Conservation (phyloP, 2,797 vertebrate species). For the Salarias fasciatus region DNA sequence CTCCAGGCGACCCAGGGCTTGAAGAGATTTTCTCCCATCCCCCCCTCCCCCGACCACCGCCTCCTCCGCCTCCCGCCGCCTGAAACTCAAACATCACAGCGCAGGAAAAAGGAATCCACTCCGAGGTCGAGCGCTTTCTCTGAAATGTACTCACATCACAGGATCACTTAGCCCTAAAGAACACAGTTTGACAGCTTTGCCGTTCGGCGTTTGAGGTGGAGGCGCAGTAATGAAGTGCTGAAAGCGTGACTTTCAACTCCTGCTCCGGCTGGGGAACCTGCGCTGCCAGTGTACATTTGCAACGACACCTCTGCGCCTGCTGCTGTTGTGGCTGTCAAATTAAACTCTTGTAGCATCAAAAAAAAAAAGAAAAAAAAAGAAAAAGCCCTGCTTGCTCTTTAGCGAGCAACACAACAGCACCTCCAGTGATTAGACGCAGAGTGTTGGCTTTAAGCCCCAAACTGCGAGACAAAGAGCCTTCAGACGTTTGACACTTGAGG, state of each 20-base stretch:
- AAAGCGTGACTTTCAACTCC: slow-evolving; percentile 30
- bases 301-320: slow-evolving; percentile 10
- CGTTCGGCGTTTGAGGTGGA: slow-evolving; percentile 24
- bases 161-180: slow-evolving; percentile 27
- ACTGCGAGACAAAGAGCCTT: slow-evolving; percentile 29
- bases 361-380: slow-evolving; percentile 9
- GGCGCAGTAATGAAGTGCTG: slow-evolving; percentile 43
- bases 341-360: slow-evolving; percentile 10
- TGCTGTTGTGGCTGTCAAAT: slow-evolving; percentile 27
- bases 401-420: too few species aligned
- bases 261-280: slow-evolving; percentile 10
- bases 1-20: slow-evolving; percentile 51
- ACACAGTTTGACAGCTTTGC: slow-evolving; percentile 43
- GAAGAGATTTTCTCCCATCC: slow-evolving; percentile 1
- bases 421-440: too few species aligned
- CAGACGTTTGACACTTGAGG: slow-evolving; percentile 10
- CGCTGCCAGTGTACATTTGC: slow-evolving; percentile 25
- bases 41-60: not conserved
- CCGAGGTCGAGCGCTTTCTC: slow-evolving; percentile 14
- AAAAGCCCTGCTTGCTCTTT: not conserved
- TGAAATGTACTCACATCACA: slow-evolving; percentile 42
- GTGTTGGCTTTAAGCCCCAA: not conserved
- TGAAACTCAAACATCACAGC: slow-evolving; percentile 37
- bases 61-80: not conserved
- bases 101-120: slow-evolving; percentile 31